Evolutionary conservation across 2,113 vertebrate genomes (phyloP), one percentile per base, ranked within the genome.

Genomic region (Melanerpes aurifrons): DNA sequence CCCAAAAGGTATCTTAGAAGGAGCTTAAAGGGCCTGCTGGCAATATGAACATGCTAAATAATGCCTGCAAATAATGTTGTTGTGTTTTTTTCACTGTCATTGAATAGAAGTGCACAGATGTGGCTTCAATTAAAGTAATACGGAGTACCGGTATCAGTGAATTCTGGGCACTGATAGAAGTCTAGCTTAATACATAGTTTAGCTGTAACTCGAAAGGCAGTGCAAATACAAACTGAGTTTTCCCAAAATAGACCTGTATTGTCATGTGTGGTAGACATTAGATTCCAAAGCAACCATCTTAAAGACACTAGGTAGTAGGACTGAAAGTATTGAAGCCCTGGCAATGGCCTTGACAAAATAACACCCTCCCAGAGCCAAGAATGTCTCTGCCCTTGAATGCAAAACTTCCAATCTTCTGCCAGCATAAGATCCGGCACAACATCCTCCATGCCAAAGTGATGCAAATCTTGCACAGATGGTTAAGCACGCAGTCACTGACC

Each of bases 1-100:
- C n/a, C 81, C 50, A 59, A 82, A 91, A 96, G 64, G 22, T 50
- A 45, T 35, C 78, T 64, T 90, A 50, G 79, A 94, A 94, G 12
- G 28, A 90, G 7, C 22, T 45, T 20, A 57, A 69, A 37, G 8
- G 6, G 5, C 91, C 47, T 79, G 61, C 31, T 73, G 45, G 19
- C 32, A 73, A 14, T 25, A 69, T 28, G 25, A 64, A 18, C 31
- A 72, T 43, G 45, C 15, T 76, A n/a, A 70, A 87, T 26, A 75
- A 78, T 82, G 75, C 25, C 56, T 74, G 32, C 22, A 78, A 82
- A 26, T 63, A 43, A 35, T 63, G 15, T 3, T 57, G 10, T 70
- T 93, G 74, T 48, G 47, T 21, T 50, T 21, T 21, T 21, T 61
- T 29, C 0, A 0, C 17, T 29, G 9, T 29, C 26, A 82, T 59